Base-by-base conservation (phyloP, 1,140 invertebrate genomes). In the Microplitis demolitor region DNA sequence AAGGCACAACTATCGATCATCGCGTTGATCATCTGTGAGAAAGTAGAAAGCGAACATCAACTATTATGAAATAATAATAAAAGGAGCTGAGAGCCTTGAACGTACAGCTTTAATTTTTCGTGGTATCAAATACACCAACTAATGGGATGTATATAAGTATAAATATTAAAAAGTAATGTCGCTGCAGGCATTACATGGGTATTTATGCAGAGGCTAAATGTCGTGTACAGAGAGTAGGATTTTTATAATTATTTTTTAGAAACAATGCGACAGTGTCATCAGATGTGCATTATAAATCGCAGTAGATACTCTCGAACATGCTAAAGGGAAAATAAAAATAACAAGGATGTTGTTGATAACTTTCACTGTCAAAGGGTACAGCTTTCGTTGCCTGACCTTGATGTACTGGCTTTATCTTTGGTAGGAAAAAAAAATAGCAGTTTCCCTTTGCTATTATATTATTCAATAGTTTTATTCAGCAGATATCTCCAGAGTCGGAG, bases 1-100 rank as follows among this genome's bases (percentile, higher is more conserved):
- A 54, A n/a, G 16, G 16, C 24, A 62, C 51, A 37, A 53, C 64
- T 72, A 67, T 72, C 71, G 71, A 72, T 67, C 71, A 72, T 72
- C 64, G 14, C 24, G 4, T 16, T 33, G 71, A 72, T 72, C 35
- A 67, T 72, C 64, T 67, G 37, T 72, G 71, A 72, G 71, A 72
- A 72, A 72, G 71, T 72, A 72, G 71, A 72, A 72, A 72, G 71
- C 56, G 51, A 62, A 39, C 14, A 61, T 56, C 54, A 54, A n/a
- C 33, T 66, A 72, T 72, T 67, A 66, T 72, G 71, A 72, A 72
- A 72, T 62, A 45, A 45, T 45, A 45, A 45, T 45, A 45, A 45
- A 45, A 45, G 39, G 45, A 53, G 34, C 60, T 24, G 56, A 70
- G 31, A 64, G 62, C 62, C 62, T 51, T 64, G 62, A 53, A 58